phyloP scores from a whole-genome alignment of 2,797 vertebrate species.

The Orientallactaga sibirica region DNA sequence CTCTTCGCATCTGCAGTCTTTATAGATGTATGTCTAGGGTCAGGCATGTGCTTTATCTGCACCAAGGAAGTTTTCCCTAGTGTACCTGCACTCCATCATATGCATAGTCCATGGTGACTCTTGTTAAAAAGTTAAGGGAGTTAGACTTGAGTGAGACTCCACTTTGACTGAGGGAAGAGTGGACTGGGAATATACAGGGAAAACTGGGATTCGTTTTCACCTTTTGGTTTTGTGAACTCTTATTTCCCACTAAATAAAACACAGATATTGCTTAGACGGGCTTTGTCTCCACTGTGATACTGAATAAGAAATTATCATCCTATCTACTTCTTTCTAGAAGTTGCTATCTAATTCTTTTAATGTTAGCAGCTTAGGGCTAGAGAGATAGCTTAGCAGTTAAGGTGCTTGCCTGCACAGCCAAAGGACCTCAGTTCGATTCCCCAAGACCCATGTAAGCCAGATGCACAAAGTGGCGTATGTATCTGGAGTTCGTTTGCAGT shows the following conservation, averaged over 20 bases:
- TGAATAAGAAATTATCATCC: neutral
- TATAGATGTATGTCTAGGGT: neutral
- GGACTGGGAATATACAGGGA: neutral
- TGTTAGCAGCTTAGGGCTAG: neutral
- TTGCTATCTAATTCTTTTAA: neutral
- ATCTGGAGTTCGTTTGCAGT: too few species aligned
- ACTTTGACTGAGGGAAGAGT: neutral
- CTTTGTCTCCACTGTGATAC: neutral
- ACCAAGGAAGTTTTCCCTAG: neutral
- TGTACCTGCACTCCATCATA: neutral
- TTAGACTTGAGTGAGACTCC: neutral
- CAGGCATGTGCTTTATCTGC: neutral
- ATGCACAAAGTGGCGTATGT: too few species aligned
- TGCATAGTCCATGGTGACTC: neutral
- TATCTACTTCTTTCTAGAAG: neutral
- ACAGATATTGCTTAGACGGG: neutral
- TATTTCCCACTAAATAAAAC: neutral
- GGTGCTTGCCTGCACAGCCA: too few species aligned
- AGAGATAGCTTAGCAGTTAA: too few species aligned
- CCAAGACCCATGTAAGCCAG: too few species aligned
- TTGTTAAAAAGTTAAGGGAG: neutral
- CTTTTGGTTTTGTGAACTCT: conserved; percentile 5
- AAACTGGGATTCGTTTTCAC: neutral
- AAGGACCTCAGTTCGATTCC: too few species aligned
- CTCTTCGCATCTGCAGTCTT: neutral